Evolutionary conservation across 2,888 invertebrate genomes (phyloP).

Genomic region (Pristionchus fissidentatus): DNA sequence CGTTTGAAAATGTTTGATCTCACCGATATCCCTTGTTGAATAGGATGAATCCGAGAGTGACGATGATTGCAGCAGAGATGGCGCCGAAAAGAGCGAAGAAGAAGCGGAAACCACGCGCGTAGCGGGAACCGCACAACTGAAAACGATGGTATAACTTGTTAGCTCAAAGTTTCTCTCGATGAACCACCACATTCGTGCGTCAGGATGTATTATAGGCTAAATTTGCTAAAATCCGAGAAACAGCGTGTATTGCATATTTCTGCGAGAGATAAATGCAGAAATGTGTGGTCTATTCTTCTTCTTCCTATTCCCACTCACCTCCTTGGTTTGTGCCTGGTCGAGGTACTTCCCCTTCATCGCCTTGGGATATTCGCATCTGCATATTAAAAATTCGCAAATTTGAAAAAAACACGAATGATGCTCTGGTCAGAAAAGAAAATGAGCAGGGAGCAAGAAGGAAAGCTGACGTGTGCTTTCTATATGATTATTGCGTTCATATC

Average conservation of each 20-base stretch:
- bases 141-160: background rate
- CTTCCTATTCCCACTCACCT: too few species aligned
- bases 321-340: background rate
- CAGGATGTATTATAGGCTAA: too few species aligned
- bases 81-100: slow-evolving; percentile 33
- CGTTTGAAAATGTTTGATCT: too few species aligned
- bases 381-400: background rate
- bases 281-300: too few species aligned
- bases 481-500: too few species aligned
- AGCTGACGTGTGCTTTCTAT: too few species aligned
- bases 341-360: slow-evolving; percentile 27
- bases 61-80: background rate
- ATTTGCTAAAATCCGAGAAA: background rate
- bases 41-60: slow-evolving; percentile 37
- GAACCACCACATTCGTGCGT: too few species aligned
- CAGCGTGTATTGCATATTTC: too few species aligned
- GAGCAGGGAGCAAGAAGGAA: background rate
- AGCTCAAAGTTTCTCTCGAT: too few species aligned
- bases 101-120: slow-evolving; percentile 16
- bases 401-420: background rate
- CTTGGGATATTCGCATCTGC: slow-evolving; percentile 16
- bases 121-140: slow-evolving; percentile 2
- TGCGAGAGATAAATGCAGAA: too few species aligned
- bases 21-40: slow-evolving; percentile 41
- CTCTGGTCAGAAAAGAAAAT: too few species aligned